Base-by-base conservation (phyloP, 2,797 vertebrate genomes). In the Enteromius viviparus region DNA sequence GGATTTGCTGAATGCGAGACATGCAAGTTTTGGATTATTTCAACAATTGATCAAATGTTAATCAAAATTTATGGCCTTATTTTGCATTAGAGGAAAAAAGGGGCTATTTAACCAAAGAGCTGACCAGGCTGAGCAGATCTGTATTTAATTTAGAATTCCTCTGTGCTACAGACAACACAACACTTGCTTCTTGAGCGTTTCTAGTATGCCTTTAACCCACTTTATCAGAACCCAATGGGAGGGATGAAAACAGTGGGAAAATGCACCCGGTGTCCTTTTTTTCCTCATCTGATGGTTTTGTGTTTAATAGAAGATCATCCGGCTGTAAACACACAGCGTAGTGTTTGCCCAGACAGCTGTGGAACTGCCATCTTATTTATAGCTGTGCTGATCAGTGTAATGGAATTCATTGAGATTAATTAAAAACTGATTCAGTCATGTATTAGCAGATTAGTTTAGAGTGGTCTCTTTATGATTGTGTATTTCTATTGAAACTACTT, bases 121-220 rank as follows among this genome's bases (percentile, higher is more conserved):
- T 19, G 64, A 47, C 81, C 32, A 53, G 66, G 32, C 75, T 21
- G 29, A 21, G 29, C 32, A 72, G 53, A 72, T 72, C 66, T 64
- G 55, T 74, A 34, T 80, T 84, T 72, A 49, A 83, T 77, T 78
- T 77, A 70, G 65, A 77, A 70, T 75, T 66, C 51, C 26, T 74
- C 26, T 80, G 42, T 69, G 69, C 81, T 70, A 77, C 55, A 76
- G 40, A 66, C 32, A 71, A 72, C 40, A 77, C 34, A 8, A 34
- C 45, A 64, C 62, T 76, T 79, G 81, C 68, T 82, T 70, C 49
- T 74, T 76, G 68, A 81, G 68, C n/a, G n/a, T 69, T 79, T 75
- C 58, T 69, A 70, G 62, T 66, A 78, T 55, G 45, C 49, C 71
- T 84, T 86, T 70, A 80, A 23, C 58, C 58, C 55, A 72, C 64